phyloP scores from a whole-genome alignment of 2,113 vertebrate genomes.

The Tragelaphus scriptus region DNA sequence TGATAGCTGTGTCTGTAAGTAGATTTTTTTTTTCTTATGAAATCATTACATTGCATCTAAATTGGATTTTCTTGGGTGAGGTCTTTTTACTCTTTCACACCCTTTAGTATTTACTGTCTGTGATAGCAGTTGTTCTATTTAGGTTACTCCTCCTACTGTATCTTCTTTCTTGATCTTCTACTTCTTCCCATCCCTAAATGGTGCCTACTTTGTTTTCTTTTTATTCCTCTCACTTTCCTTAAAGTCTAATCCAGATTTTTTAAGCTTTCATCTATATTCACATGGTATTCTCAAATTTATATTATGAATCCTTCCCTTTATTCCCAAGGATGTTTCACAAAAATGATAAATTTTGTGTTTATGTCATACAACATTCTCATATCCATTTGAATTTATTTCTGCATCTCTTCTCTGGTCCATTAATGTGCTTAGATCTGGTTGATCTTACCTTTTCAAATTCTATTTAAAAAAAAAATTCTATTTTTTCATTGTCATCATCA shows the following conservation, averaged over 20 bases:
- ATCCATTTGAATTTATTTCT: background rate
- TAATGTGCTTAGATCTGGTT: background rate
- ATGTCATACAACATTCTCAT: background rate
- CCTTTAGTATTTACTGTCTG: background rate
- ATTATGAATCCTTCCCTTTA: background rate
- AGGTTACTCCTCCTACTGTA: background rate
- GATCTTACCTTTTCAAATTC: background rate
- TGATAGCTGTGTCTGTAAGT: conserved; percentile 97
- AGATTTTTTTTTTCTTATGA: conserved; percentile 50
- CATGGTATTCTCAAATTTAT: background rate
- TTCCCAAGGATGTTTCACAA: background rate
- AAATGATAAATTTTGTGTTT: background rate
- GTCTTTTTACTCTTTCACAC: background rate
- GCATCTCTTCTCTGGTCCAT: background rate
- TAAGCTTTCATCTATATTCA: background rate
- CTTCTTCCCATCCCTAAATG: background rate
- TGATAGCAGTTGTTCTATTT: background rate
- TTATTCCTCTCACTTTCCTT: background rate
- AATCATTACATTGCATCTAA: conserved; percentile 11
- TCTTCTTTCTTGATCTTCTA: background rate
- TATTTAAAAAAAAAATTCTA: background rate
- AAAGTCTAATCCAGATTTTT: background rate
- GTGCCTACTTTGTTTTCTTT: background rate
- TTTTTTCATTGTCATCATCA: conserved; percentile 11
- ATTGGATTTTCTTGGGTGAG: background rate